Conservation (phyloP, 2,797 vertebrate genomes). For the Gobionotothen gibberifrons region DNA sequence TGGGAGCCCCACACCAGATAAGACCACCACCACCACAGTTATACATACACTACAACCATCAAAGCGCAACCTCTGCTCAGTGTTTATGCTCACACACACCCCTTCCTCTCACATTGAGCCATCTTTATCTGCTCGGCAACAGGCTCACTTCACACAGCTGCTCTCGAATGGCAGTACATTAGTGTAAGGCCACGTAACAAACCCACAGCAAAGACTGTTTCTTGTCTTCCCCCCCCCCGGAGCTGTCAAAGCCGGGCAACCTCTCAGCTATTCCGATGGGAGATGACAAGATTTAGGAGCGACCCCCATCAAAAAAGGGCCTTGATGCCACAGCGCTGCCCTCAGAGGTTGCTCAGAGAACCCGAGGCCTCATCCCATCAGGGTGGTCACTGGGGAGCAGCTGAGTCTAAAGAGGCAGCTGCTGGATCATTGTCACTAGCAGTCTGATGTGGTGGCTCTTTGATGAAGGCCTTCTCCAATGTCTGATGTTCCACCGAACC, state of each 20-base stretch:
- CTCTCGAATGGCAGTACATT: conserved; percentile 71
- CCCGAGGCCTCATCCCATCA: conserved; percentile 30
- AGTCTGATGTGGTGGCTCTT: conserved; percentile 31
- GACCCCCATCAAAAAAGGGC: conserved; percentile 18
- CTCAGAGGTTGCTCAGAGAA: conserved; percentile 30
- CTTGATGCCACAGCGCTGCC: conserved; percentile 16
- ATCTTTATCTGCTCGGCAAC: conserved; percentile 83
- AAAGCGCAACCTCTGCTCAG: conserved; percentile 59
- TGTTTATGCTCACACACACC: conserved; percentile 51
- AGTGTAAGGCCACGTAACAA: conserved; percentile 58
- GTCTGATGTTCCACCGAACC: conserved; percentile 37
- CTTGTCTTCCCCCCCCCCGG: conserved; percentile 36
- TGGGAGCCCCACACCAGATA: conserved; percentile 55
- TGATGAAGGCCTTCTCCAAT: conserved; percentile 31
- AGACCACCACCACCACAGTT: conserved; percentile 47
- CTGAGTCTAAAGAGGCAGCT: conserved; percentile 62
- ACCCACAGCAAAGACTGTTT: conserved; percentile 51
- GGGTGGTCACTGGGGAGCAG: conserved; percentile 29
- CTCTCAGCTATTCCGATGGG: conserved; percentile 55
- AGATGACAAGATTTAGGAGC: conserved; percentile 56
- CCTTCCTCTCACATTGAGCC: conserved; percentile 18
- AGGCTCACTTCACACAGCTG: conserved; percentile 73
- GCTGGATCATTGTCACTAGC: conserved; percentile 49
- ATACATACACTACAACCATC: conserved; percentile 45
- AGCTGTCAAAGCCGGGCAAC: conserved; percentile 51